A percentile compares a stretch with the other conserved stretches of the same genome.
These are phyloP conservation scores for Tragelaphus imberbis DNA, from an alignment of 2,113 vertebrate genomes.

Conservation along the genomic window DNA sequence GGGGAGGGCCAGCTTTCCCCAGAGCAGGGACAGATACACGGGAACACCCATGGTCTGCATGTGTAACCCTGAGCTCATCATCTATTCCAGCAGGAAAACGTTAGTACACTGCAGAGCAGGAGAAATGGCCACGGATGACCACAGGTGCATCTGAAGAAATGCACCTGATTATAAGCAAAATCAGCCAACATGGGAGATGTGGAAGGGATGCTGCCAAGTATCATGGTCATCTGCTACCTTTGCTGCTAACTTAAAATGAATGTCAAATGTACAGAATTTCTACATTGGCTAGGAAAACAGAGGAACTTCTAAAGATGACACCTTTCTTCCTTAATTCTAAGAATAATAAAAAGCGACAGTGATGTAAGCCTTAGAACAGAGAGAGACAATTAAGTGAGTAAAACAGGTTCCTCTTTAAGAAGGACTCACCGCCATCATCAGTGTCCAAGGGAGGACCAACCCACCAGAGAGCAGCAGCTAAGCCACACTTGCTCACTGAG, in stretches of 20 bases:
- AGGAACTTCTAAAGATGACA: not conserved
- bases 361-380: not conserved
- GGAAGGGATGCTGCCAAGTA: not conserved
- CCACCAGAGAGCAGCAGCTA: not conserved
- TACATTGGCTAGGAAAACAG: not conserved
- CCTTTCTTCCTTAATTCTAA: not conserved
- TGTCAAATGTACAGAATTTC: not conserved
- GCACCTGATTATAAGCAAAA: no score
- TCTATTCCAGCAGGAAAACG: not conserved
- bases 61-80: not conserved
- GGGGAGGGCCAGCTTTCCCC: not conserved
- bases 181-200: not conserved
- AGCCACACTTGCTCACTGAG: not conserved
- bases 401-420: not conserved
- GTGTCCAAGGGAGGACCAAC: no score
- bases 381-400: not conserved
- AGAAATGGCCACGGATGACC: not conserved
- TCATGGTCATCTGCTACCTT: not conserved
- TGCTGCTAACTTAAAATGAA: not conserved
- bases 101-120: not conserved
- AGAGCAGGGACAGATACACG: no score
- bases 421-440: no score
- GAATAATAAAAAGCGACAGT: not conserved
- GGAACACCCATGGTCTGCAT: not conserved
- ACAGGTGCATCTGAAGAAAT: not conserved